Base-by-base conservation (phyloP, 2,888 invertebrate species). In the Deilephila elpenor region DNA sequence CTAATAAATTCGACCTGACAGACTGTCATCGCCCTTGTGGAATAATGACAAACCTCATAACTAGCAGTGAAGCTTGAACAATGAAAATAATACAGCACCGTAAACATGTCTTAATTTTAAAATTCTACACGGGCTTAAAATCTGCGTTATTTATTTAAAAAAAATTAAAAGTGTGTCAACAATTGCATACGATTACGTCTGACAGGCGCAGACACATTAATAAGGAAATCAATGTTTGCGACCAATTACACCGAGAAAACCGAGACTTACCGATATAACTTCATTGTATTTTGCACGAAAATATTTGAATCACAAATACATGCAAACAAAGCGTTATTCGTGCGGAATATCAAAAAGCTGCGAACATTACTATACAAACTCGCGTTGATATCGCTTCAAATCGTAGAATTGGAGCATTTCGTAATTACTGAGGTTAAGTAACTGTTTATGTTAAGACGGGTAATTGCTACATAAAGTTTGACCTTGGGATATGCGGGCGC, bases 221-320 rank as follows among this genome's bases (percentile, higher is more conserved):
- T 19, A 67, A 67, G 64, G 34, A 44, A 67, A 67, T 44, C n/a
- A 11, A 64, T 20, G 20, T 51, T 67, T 67, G 37, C 44, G n/a
- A n/a, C 6, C n/a, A 56, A 14, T 67, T 51, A 25, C 25, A 67
- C 25, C 51, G 8, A 44, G 20, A 37, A 62, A 64, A 67, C 44
- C 20, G 20, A 44, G 44, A 11, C 44, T 51, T 67, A 67, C 17
- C 51, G 2, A 67, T 67, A 67, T 7, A 44, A 37, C 53, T 44
- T 51, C 7, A 11, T 37, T 25, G 25, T 72, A 72, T 62, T 67
- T 67, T 59, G 71, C 56, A 71, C 62, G 37, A 53, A 71, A 62
- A 62, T 20, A 71, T 64, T 71, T 64, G 29, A 73, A 71, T 73
- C 53, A 4, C 73, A 73, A 71, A 73, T 71, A 17, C 64, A 51